Conservation (phyloP, 2,113 vertebrate species). For the Nematolebias whitei region DNA sequence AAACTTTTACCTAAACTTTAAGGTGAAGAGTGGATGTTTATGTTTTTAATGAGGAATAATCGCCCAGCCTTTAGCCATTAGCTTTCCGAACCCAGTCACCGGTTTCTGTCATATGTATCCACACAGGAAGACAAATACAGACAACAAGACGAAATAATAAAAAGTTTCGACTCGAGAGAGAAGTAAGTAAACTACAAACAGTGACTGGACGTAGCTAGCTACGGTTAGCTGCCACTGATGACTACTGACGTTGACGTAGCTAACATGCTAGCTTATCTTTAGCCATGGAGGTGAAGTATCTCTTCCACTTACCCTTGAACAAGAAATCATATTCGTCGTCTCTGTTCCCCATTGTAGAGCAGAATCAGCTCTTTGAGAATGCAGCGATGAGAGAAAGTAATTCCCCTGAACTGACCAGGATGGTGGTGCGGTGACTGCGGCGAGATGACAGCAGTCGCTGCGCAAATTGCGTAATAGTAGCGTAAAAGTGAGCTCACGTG, state of each 20-base stretch:
- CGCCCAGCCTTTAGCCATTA: slow-evolving; percentile 12
- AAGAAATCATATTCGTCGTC: slow-evolving; percentile 84
- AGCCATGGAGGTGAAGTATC: fast-evolving
- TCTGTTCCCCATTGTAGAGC: slow-evolving; percentile 78
- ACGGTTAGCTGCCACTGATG: slow-evolving; percentile 47
- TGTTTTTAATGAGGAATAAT: too few relatives aligned
- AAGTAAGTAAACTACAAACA: not conserved
- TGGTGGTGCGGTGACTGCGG: slow-evolving; percentile 43
- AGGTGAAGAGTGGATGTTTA: too few relatives aligned
- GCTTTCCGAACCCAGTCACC: slow-evolving; percentile 28
- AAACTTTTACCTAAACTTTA: too few relatives aligned
- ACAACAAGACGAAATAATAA: not conserved
- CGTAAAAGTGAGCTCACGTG: not conserved
- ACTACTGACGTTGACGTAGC: slow-evolving; percentile 20
- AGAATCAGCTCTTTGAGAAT: not conserved
- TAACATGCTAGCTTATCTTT: slow-evolving; percentile 26
- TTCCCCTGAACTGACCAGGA: slow-evolving; percentile 21
- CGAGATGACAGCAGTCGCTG: slow-evolving; percentile 46
- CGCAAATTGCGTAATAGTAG: slow-evolving; percentile 24
- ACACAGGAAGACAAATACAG: not conserved
- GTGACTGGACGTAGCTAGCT: not conserved
- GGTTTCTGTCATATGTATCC: not conserved
- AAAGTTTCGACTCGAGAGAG: too few relatives aligned
- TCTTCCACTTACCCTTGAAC: slow-evolving; percentile 76
- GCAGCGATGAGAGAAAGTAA: slow-evolving; percentile 15